These are phyloP conservation scores for Alethe diademata DNA, from an alignment of 2,113 vertebrate species.

Conservation along the genomic window DNA sequence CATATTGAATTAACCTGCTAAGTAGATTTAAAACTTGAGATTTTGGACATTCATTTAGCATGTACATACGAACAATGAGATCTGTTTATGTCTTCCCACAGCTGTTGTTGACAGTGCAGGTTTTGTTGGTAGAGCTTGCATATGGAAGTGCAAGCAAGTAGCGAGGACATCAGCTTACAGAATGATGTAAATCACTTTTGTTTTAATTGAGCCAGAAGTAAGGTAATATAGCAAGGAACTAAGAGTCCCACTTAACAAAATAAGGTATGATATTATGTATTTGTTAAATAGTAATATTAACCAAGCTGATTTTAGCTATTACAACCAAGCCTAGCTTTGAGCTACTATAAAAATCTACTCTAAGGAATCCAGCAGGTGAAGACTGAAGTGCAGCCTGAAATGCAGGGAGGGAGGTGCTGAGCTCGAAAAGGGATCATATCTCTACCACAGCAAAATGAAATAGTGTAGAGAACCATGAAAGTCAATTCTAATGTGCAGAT, in stretches of 20 bases:
- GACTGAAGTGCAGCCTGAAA: neutral
- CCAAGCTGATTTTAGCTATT: neutral
- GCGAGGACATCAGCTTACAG: neutral
- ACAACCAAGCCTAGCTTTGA: neutral
- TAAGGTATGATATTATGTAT: neutral
- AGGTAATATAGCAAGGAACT: neutral
- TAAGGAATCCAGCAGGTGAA: neutral
- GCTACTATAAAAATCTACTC: neutral
- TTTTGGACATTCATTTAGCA: neutral
- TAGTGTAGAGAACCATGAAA: neutral
- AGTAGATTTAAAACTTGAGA: neutral
- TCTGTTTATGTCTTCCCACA: rapidly evolving
- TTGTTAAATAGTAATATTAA: neutral
- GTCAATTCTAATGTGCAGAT: neutral
- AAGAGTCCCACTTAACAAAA: neutral
- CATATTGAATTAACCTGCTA: neutral
- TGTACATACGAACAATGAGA: neutral
- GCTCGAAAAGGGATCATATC: neutral
- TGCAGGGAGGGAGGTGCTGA: neutral
- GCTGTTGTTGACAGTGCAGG: neutral
- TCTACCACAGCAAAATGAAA: neutral
- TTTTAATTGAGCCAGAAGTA: neutral
- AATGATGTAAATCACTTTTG: neutral
- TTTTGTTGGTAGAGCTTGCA: neutral
- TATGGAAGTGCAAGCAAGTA: neutral